Evolutionary conservation across 2,888 invertebrate genomes (phyloP), one percentile per base, ranked within the genome.

Genomic region (Megaustenia siamemsis): DNA sequence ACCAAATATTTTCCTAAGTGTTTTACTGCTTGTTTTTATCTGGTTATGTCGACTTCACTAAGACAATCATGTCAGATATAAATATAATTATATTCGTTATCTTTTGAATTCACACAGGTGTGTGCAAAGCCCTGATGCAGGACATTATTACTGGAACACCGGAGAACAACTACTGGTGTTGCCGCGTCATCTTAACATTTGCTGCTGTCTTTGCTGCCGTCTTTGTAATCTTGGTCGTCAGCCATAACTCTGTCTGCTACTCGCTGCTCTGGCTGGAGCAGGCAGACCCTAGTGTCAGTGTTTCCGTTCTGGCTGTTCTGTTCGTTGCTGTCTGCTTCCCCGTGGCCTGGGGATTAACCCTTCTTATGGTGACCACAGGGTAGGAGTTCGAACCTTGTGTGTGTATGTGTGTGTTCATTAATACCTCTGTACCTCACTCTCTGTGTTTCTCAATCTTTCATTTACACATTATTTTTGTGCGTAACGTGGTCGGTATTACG

Each of bases 291-390:
- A 95, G 96, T 95, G 94, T 97, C 71, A 96, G 97, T 90, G 96
- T 96, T 91, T 93, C 96, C 80, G 95, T 97, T 89, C 97, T 97
- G 92, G 95, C 97, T 93, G 95, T 96, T 78, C 94, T 98, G 81
- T 98, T 97, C 94, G 95, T 96, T 24, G 94, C 97, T 66, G 97
- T 98, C 86, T 97, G 97, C 87, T 97, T 98, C 92, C 98, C 98
- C 10, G 95, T 98, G 92, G 96, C 96, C 73, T 96, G 97, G 92
- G 98, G 98, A 18, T 97, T 98, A 93, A 96, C 98, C 90, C 95
- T 97, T 91, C 95, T 98, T 87, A 97, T 97, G 91, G 96, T 97
- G 60, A 56, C 77, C 0, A 49, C 79, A 18, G 84, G 84, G 84
- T 84, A 78, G 66, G 83, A 68, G 32, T 15, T 38, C 40, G n/a